These are phyloP conservation scores for Rhyacichthys aspro DNA, from an alignment of 2,797 vertebrate species.

Conservation along the genomic window DNA sequence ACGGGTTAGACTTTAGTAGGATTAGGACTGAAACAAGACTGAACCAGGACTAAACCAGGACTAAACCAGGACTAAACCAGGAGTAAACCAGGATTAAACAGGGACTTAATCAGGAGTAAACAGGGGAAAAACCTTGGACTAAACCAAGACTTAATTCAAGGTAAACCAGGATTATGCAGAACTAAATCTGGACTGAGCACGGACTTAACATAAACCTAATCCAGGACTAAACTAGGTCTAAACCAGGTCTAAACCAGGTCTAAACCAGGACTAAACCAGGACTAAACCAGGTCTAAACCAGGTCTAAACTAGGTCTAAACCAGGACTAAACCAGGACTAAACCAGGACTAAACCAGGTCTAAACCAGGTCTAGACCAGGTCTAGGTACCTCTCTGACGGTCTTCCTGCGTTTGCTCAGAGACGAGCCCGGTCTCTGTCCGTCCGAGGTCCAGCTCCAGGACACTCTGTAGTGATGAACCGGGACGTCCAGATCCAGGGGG, in stretches of 20 bases:
- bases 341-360: neutral
- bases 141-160: too few relatives aligned
- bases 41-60: neutral
- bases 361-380: neutral
- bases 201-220: too few relatives aligned
- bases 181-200: neutral
- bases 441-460: slow-evolving; percentile 87
- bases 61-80: neutral
- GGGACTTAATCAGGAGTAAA: neutral
- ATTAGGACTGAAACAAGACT: neutral
- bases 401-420: slow-evolving; percentile 88
- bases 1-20: neutral
- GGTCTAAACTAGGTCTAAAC: neutral
- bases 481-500: slow-evolving; percentile 85
- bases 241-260: too few relatives aligned
- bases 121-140: too few relatives aligned
- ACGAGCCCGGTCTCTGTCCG: slow-evolving; percentile 74
- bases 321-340: neutral
- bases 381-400: slow-evolving; percentile 83
- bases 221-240: neutral
- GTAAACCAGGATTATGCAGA: neutral
- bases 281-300: too few relatives aligned
- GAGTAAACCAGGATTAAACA: neutral
- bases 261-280: too few relatives aligned
- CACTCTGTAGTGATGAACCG: slow-evolving; percentile 91